Percentiles rank a stretch among this genome's conserved stretches.
phyloP scores from a whole-genome alignment of 2,113 vertebrate species.

The Saguinus imperator region DNA sequence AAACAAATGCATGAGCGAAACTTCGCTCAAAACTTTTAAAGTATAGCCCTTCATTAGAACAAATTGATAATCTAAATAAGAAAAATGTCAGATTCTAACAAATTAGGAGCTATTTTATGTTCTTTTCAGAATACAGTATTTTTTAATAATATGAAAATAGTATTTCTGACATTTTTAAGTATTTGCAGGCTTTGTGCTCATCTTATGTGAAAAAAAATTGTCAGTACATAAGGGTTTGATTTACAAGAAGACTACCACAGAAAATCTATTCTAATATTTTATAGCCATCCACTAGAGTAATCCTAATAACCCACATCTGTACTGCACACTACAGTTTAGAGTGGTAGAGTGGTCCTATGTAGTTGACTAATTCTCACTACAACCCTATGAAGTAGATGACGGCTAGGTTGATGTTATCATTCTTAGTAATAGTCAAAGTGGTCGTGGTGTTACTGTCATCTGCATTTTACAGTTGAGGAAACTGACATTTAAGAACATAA shows the following conservation, averaged over 20 bases:
- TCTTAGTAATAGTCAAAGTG: no score
- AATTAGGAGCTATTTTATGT: slow-evolving; percentile 31
- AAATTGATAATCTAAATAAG: slow-evolving; percentile 13
- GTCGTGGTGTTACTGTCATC: background rate
- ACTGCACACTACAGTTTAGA: background rate
- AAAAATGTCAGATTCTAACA: slow-evolving; percentile 15
- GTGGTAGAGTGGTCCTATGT: background rate
- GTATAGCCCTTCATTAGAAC: background rate
- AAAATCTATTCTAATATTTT: background rate
- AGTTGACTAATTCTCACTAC: background rate
- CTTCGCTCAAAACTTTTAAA: background rate
- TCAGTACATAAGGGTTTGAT: background rate
- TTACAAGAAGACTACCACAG: background rate
- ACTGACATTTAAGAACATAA: background rate
- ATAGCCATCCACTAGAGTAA: background rate
- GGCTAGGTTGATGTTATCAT: background rate
- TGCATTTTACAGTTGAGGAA: background rate
- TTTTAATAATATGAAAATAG: background rate
- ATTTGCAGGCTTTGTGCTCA: background rate
- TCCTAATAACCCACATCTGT: background rate
- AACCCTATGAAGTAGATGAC: accelerated
- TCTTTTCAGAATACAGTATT: background rate
- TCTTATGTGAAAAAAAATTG: slow-evolving; percentile 13
- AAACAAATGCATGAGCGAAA: background rate
- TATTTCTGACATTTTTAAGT: slow-evolving; percentile 18